A percentile compares a stretch with the other conserved stretches of the same genome.
Conservation (phyloP, 2,888 invertebrate genomes). For the Camptogramma bilineatum region DNA sequence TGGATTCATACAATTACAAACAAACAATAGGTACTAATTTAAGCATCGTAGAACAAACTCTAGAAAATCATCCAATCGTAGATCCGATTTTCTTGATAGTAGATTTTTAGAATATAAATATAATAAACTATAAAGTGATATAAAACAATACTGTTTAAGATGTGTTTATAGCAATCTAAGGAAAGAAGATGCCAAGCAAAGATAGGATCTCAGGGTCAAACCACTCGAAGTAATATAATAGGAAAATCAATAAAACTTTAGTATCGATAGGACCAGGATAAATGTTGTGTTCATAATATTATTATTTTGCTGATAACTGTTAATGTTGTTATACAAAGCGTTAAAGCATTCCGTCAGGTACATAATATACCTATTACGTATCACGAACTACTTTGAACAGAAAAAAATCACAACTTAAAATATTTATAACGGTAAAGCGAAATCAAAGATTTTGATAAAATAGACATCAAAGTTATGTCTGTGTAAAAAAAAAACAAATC, state of each 20-base stretch:
- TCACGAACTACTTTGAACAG: conserved; percentile 21
- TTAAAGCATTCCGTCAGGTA: conserved; percentile 25
- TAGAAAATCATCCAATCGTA: not conserved
- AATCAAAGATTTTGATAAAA: not conserved
- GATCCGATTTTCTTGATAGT: not conserved
- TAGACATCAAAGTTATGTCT: conserved; percentile 34
- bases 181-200: conserved; percentile 2
- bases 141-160: too few relatives aligned
- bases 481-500: conserved; percentile 35
- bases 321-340: conserved; percentile 9
- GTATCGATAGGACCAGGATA: conserved; percentile 8
- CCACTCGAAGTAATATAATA: conserved; percentile 8
- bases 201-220: not conserved
- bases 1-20: not conserved
- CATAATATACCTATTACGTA: conserved; percentile 20
- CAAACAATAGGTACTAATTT: too few relatives aligned
- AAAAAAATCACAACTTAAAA: not conserved
- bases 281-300: conserved; percentile 11
- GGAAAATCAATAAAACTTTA: conserved; percentile 8
- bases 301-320: conserved; percentile 1
- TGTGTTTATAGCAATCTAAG: too few relatives aligned
- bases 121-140: too few relatives aligned
- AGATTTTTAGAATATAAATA: too few relatives aligned
- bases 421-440: conserved; percentile 24
- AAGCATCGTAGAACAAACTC: not conserved